These are phyloP conservation scores for Platyscapa corneri DNA, from an alignment of 1,140 invertebrate genomes.

Conservation along the genomic window DNA sequence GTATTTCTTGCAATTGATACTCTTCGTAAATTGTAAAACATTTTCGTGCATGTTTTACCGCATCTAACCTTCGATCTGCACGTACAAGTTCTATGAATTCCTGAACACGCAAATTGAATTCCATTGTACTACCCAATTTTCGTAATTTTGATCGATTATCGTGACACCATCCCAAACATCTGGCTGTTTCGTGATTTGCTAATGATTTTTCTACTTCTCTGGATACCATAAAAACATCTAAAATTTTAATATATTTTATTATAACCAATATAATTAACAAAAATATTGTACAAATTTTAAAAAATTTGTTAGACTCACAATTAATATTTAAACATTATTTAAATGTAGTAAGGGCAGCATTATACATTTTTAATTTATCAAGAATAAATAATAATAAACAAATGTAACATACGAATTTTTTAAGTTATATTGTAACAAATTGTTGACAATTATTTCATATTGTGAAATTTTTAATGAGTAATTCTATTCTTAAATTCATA, in stretches of 20 bases:
- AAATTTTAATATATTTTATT: constrained; percentile 54
- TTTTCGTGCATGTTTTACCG: constrained; percentile 95
- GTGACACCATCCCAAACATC: constrained; percentile 96
- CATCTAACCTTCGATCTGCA: constrained; percentile 88
- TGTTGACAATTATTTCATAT: neutral
- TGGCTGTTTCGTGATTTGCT: constrained; percentile 85
- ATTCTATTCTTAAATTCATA: neutral
- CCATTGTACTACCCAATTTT: constrained; percentile 92
- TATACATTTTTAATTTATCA: neutral
- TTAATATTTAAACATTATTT: no score
- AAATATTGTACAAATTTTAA: no score
- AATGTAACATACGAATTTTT: neutral
- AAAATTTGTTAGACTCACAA: no score
- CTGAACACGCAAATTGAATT: constrained; percentile 92
- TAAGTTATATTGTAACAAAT: neutral
- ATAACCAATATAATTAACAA: no score
- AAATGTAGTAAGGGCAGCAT: neutral
- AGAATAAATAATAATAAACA: neutral
- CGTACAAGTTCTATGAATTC: constrained; percentile 97
- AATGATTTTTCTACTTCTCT: constrained; percentile 91
- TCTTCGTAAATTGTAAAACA: constrained; percentile 92
- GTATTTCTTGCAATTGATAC: constrained; percentile 90
- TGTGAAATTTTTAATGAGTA: neutral
- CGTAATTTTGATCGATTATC: constrained; percentile 97
- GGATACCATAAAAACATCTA: constrained; percentile 91